A percentile compares a stretch with the other conserved stretches of the same genome.
Conservation (phyloP, 2,888 invertebrate species). For the Anthophora plumipes region DNA sequence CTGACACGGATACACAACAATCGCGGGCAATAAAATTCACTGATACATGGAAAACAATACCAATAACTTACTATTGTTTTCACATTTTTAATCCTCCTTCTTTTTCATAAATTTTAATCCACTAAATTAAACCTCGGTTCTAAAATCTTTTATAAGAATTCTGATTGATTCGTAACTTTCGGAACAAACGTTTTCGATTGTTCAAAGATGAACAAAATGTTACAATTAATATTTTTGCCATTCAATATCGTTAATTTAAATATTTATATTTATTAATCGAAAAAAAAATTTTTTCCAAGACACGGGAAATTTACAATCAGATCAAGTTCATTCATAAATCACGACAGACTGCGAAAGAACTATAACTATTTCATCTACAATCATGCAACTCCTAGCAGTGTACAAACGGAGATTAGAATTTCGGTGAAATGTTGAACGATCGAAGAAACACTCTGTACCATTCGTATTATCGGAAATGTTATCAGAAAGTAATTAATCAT, state of each 20-base stretch:
- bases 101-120: too few species aligned
- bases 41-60: background rate
- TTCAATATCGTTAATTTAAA: too few species aligned
- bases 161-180: background rate
- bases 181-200: background rate
- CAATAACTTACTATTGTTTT: background rate
- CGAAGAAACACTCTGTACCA: background rate
- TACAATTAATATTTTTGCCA: background rate
- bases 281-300: background rate
- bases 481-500: constrained; percentile 46
- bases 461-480: constrained; percentile 58
- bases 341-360: background rate
- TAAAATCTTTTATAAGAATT: background rate
- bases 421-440: background rate
- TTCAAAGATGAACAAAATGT: background rate
- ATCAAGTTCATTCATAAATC: background rate
- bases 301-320: background rate
- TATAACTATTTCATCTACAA: background rate
- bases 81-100: background rate
- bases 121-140: too few species aligned
- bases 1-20: background rate
- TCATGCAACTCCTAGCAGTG: background rate
- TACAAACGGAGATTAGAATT: background rate
- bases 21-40: background rate
- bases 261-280: background rate